These are phyloP conservation scores for Pangasius mekongensis DNA, from an alignment of 2,797 vertebrate species.

Conservation along the genomic window DNA sequence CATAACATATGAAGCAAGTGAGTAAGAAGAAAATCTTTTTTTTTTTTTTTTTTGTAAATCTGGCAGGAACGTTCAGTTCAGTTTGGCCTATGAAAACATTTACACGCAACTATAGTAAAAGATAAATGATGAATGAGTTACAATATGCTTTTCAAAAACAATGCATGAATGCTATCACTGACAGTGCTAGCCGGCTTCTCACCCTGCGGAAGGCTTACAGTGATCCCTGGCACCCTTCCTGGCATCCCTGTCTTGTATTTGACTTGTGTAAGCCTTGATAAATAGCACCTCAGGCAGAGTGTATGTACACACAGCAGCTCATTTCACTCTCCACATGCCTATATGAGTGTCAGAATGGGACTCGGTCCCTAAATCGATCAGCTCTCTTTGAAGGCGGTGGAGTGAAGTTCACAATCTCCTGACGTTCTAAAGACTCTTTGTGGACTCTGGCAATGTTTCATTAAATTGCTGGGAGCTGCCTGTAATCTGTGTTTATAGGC, in stretches of 20 bases:
- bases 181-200: neutral
- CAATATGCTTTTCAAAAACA: neutral
- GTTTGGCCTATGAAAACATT: neutral
- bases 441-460: constrained; percentile 32
- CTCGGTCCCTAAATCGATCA: constrained; percentile 22
- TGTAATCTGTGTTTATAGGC: constrained; percentile 46
- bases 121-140: neutral
- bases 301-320: constrained; percentile 18
- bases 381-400: constrained; percentile 1
- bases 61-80: neutral
- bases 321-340: constrained; percentile 19
- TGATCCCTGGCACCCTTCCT: constrained; percentile 6
- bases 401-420: constrained; percentile 4
- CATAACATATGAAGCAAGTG: neutral
- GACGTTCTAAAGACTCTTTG: neutral
- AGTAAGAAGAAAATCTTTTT: neutral
- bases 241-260: neutral
- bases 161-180: neutral
- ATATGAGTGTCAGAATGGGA: constrained; percentile 20
- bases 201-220: neutral
- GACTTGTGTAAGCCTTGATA: constrained; percentile 30
- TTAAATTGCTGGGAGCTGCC: constrained; percentile 33
- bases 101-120: neutral
- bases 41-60: neutral
- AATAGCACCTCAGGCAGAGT: constrained; percentile 29